Percentiles rank a stretch among this genome's conserved stretches.
phyloP scores from a whole-genome alignment of 2,888 invertebrate species.

The Eledone cirrhosa region DNA sequence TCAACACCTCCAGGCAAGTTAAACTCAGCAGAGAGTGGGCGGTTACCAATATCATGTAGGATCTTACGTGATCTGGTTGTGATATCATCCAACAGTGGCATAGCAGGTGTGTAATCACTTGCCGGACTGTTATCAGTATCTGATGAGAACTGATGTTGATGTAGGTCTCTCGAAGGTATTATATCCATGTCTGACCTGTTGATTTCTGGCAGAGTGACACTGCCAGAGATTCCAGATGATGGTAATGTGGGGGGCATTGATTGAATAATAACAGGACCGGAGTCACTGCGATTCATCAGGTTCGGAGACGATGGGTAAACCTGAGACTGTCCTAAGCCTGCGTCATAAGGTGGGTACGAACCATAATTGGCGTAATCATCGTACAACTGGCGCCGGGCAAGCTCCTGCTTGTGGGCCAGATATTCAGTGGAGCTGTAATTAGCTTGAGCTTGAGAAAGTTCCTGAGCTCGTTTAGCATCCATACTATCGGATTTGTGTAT shows the following conservation, averaged over 20 bases:
- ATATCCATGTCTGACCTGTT: slow-evolving; percentile 48
- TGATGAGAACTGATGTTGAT: slow-evolving; percentile 67
- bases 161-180: slow-evolving; percentile 66
- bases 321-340: slow-evolving; percentile 30
- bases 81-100: slow-evolving; percentile 73
- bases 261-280: slow-evolving; percentile 12
- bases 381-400: slow-evolving; percentile 44
- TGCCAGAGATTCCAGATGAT: slow-evolving; percentile 50
- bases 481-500: slow-evolving; percentile 35
- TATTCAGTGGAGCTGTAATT: slow-evolving; percentile 63
- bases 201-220: slow-evolving; percentile 57
- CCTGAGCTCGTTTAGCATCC: slow-evolving; percentile 28
- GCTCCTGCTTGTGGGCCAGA: slow-evolving; percentile 64
- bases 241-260: slow-evolving; percentile 23
- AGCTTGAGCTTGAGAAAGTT: slow-evolving; percentile 25
- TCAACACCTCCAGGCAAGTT: slow-evolving; percentile 54
- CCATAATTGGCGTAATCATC: slow-evolving; percentile 49
- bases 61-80: slow-evolving; percentile 70
- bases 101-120: slow-evolving; percentile 68
- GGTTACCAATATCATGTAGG: slow-evolving; percentile 59
- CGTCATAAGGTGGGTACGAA: slow-evolving; percentile 37
- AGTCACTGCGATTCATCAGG: slow-evolving; percentile 24
- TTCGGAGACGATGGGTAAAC: slow-evolving; percentile 36
- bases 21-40: slow-evolving; percentile 61
- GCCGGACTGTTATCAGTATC: slow-evolving; percentile 61